phyloP scores from a whole-genome alignment of 92 coral and sea anemone genomes.

The Porites evermanni region DNA sequence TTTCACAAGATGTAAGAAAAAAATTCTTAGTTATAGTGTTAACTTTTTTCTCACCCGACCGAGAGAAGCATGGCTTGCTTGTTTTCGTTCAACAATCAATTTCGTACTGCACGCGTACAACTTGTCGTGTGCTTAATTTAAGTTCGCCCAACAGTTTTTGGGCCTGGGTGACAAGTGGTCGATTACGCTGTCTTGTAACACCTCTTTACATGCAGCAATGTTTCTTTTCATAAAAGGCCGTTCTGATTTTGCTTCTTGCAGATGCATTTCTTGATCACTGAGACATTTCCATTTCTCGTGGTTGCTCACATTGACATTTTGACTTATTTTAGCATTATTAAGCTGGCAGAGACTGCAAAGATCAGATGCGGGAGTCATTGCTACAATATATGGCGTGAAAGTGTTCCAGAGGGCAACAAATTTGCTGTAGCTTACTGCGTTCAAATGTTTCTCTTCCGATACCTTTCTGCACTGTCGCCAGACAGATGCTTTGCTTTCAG shows the following conservation, averaged over 20 bases:
- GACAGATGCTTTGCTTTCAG: slow-evolving; percentile 34
- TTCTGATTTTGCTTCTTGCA: slow-evolving; percentile 21
- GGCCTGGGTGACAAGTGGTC: slow-evolving; percentile 25
- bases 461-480: slow-evolving; percentile 22
- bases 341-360: slow-evolving; percentile 45
- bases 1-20: too few relatives aligned
- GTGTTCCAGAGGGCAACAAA: slow-evolving; percentile 38
- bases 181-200: not conserved
- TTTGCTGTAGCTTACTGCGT: slow-evolving; percentile 24
- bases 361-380: slow-evolving; percentile 39
- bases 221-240: slow-evolving; percentile 25
- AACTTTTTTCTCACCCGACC: too few relatives aligned
- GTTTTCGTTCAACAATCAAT: too few relatives aligned
- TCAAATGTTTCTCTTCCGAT: slow-evolving; percentile 3
- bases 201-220: slow-evolving; percentile 33
- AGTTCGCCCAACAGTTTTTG: not conserved
- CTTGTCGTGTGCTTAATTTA: too few relatives aligned
- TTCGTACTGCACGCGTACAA: too few relatives aligned
- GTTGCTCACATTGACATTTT: slow-evolving; percentile 17
- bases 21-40: too few relatives aligned
- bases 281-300: slow-evolving; percentile 24
- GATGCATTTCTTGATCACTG: slow-evolving; percentile 14
- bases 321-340: slow-evolving; percentile 33
- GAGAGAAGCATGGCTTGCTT: too few relatives aligned
- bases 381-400: slow-evolving; percentile 18